Evolutionary conservation across 2,113 vertebrate species (phyloP), one percentile per base, ranked within the genome.

Genomic region (Peromyscus polionotus): DNA sequence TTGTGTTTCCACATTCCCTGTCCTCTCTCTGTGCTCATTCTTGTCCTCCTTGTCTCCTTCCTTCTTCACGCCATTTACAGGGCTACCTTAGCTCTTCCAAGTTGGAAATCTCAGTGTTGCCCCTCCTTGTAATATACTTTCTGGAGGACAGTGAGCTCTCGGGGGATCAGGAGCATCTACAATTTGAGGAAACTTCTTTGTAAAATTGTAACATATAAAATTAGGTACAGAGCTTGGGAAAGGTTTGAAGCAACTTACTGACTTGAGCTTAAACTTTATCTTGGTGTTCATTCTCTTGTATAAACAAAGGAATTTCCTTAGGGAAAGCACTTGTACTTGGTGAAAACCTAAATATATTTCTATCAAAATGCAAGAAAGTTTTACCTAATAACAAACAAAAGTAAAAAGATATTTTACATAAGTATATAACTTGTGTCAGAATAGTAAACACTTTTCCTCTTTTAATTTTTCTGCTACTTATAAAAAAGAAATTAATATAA

Each of bases 401-500:
- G 42, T 42, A 42, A 42, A 42, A 42, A 42, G 42, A 90, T 72
- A 5, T 86, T 93, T 89, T 95, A 76, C 22, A 33, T 7, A 85
- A 85, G 70, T 72, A 6, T 54, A 45, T 54, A 95, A n/a, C 28
- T 93, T 72, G 10, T 67, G 24, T 67, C n/a, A 61, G 20, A 17
- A 86, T 16, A 92, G 76, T 89, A 68, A 85, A 68, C 45, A 14
- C 3, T n/a, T 77, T 91, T 91, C 54, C 48, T 90, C n/a, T 76
- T 95, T 92, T 65, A 45, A 42, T 42, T 68, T 89, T 79, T 63
- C 77, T 90, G 39, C 48, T 83, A 90, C 13, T 81, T 73, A 31
- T 76, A 75, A 92, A 14, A 20, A 95, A 93, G 26, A 76, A 75
- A 77, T 95, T 86, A 84, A 73, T 67, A 24, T 61, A 88, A 28